Evolutionary conservation across 2,888 invertebrate species (phyloP).

Genomic region (Limnephilus auricula): DNA sequence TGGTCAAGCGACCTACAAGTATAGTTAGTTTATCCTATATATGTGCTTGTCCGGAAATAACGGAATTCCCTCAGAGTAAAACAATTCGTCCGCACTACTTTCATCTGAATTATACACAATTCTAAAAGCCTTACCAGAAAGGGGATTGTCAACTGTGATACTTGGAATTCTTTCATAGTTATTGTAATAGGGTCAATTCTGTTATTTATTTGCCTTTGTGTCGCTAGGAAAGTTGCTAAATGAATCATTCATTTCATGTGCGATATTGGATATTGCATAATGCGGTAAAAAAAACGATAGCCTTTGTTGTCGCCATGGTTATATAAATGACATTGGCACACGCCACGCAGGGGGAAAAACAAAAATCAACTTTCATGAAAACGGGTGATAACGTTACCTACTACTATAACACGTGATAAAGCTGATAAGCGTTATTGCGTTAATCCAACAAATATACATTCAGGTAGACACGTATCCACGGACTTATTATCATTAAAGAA

Average conservation of each 20-base stretch:
- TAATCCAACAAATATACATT: background rate
- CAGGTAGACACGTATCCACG: background rate
- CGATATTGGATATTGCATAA: background rate
- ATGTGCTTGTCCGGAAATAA: background rate
- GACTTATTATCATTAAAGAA: background rate
- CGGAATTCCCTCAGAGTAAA: background rate
- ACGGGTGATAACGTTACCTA: background rate
- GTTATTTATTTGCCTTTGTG: background rate
- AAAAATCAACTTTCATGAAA: background rate
- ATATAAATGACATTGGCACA: background rate
- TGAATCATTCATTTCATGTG: background rate
- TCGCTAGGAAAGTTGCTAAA: background rate
- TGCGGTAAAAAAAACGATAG: background rate
- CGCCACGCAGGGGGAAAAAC: background rate
- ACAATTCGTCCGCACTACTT: background rate
- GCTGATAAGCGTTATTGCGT: background rate
- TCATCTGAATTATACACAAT: background rate
- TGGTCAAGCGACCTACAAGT: background rate
- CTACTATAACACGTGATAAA: background rate
- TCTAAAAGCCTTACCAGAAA: background rate
- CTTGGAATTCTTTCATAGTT: background rate
- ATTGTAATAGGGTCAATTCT: background rate
- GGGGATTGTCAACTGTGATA: background rate
- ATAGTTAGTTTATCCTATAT: too few relatives aligned
- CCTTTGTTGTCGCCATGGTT: background rate